These are phyloP conservation scores for Gnathonemus longibarbis DNA, from an alignment of 2,113 vertebrate genomes.

Conservation along the genomic window DNA sequence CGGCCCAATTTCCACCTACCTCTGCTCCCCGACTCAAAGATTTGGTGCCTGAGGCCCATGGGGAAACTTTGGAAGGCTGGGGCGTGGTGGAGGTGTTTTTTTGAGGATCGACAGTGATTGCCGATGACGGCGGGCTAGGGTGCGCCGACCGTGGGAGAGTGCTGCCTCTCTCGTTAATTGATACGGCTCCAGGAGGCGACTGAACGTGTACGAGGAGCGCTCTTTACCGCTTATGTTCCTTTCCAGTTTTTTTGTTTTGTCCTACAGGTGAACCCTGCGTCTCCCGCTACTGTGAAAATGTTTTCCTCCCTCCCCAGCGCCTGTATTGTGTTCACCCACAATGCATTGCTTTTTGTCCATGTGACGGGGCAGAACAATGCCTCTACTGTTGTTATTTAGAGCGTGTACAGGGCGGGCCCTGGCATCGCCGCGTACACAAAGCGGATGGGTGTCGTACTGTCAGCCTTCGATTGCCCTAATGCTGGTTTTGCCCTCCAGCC, in stretches of 20 bases:
- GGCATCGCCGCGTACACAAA: background rate
- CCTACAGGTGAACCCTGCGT: background rate
- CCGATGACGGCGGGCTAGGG: conserved; percentile 27
- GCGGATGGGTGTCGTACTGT: background rate
- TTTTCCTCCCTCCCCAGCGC: background rate
- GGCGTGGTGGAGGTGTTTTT: conserved; percentile 19
- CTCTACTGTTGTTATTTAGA: background rate
- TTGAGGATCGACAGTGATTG: conserved; percentile 41
- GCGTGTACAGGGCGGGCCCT: background rate
- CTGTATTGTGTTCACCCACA: background rate
- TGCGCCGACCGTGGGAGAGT: conserved; percentile 42
- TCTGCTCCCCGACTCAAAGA: conserved; percentile 24
- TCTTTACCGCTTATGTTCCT: background rate
- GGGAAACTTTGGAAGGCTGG: conserved; percentile 38
- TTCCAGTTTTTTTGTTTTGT: background rate
- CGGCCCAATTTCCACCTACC: background rate
- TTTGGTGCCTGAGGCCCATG: conserved; percentile 40
- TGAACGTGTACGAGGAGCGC: conserved; percentile 4
- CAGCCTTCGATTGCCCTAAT: background rate
- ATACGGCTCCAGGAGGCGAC: conserved; percentile 25
- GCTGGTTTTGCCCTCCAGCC: background rate
- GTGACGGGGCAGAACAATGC: background rate
- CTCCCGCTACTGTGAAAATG: background rate
- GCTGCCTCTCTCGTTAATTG: background rate
- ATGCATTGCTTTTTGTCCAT: background rate